Evolutionary conservation across 2,113 vertebrate genomes (phyloP), one percentile per base, ranked within the genome.

Genomic region (Microtus montanus): DNA sequence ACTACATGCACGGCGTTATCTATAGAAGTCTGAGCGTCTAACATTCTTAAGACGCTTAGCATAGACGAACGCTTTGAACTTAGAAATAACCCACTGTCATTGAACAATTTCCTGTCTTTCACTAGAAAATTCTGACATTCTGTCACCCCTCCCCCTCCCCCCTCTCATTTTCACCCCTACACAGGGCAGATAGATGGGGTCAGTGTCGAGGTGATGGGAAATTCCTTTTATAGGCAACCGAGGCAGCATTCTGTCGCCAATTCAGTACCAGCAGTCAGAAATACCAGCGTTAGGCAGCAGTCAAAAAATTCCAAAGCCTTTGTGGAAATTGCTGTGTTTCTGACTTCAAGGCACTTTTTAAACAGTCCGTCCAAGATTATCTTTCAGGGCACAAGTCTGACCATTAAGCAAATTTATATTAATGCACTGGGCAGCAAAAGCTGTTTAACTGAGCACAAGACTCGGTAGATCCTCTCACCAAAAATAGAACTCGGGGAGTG

Each of bases 201-300:
- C 82, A 89, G 35, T 80, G 44, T 77, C 64, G 71, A 73, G 89
- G 54, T 52, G 75, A 82, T 54, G 87, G 80, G 93, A 95, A 96
- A 91, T 85, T 96, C 95, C 95, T 96, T 97, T 96, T 87, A 93
- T 92, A 96, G 93, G 54, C 92, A 95, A 80, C 13, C 26, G 66
- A 89, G 84, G 92, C 96, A 80, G 73, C 90, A 91, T 95, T 92
- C 88, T 93, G 91, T 75, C 7, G 35, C 83, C 88, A 77, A 91
- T 78, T 77, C 52, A 75, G 85, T 83, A 93, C 77, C 17, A 66
- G 85, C 95, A 93, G 58, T 92, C 84, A 79, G 89, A 95, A 94
- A 90, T 58, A n/a, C 71, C 71, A 83, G 47, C 38, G 47, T 97
- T 93, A 87, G n/a, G 90, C 70, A 95, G 96, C 19, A 79, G 71